A percentile compares a stretch with the other conserved stretches of the same genome.
phyloP scores from a whole-genome alignment of 2,888 invertebrate species.

The Drosophila helvetica region DNA sequence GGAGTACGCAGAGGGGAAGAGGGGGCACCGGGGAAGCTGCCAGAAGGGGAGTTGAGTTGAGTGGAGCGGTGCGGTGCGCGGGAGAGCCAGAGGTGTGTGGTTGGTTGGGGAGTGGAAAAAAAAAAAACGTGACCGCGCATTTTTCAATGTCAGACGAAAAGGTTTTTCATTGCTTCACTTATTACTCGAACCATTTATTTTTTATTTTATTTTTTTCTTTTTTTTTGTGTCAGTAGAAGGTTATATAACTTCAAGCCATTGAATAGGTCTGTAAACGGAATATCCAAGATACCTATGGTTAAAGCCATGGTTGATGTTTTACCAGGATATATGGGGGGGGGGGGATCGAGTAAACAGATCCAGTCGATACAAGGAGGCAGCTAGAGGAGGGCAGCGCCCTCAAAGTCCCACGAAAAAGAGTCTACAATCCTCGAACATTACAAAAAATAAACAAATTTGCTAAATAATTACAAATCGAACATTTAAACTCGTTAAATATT shows the following conservation, averaged over 20 bases:
- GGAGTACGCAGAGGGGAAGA: neutral
- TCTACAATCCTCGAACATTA: no score
- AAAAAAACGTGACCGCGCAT: constrained; percentile 84
- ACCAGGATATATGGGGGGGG: no score
- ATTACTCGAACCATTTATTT: constrained; percentile 43
- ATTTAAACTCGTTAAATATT: no score
- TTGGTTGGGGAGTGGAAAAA: constrained; percentile 1
- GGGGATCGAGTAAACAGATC: no score
- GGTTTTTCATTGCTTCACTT: constrained; percentile 49
- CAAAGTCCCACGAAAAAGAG: no score
- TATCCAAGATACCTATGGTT: constrained; percentile 6
- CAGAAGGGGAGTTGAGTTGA: neutral
- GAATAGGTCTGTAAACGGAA: neutral
- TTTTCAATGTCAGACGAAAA: constrained; percentile 84
- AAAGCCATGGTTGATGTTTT: neutral
- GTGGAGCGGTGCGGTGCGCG: neutral
- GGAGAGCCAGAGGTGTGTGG: neutral
- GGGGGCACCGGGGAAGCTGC: neutral
- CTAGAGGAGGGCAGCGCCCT: no score
- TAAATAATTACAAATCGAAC: no score
- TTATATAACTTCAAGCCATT: constrained; percentile 14
- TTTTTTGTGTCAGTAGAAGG: constrained; percentile 41
- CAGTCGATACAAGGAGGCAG: no score
- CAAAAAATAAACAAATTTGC: no score
- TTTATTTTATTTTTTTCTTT: constrained; percentile 33